Percentiles rank a stretch among this genome's conserved stretches.
Conservation (phyloP, 1,140 invertebrate species). For the Acromyrmex heyeri region DNA sequence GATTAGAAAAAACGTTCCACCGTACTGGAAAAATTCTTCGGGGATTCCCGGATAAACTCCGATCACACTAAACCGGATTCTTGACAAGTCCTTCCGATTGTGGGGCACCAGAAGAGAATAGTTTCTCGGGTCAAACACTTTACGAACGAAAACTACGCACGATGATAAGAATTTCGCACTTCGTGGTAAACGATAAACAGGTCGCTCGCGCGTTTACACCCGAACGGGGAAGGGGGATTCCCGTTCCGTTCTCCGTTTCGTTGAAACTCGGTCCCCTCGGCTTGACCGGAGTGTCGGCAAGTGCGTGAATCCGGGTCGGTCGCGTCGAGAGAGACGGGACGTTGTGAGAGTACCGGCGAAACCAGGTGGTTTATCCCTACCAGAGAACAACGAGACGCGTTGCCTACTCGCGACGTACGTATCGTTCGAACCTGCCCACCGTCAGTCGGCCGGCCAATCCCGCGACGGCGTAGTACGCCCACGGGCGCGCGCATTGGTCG, state of each 20-base stretch:
- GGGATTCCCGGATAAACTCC: background rate
- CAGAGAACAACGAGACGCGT: constrained; percentile 35
- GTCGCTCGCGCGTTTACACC: background rate
- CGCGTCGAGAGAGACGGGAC: constrained; percentile 73
- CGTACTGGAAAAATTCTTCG: background rate
- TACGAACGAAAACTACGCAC: background rate
- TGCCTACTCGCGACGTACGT: constrained; percentile 51
- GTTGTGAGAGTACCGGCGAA: constrained; percentile 74
- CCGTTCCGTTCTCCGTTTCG: constrained; percentile 35
- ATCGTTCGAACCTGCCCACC: constrained; percentile 20
- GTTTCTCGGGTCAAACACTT: constrained; percentile 21
- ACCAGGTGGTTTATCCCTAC: constrained; percentile 81
- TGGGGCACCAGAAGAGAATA: background rate
- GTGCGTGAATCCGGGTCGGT: constrained; percentile 71
- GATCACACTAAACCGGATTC: background rate
- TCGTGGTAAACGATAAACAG: constrained; percentile 41
- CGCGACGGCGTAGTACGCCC: constrained; percentile 75
- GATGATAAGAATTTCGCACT: background rate
- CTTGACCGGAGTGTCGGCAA: constrained; percentile 35
- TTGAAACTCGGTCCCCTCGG: constrained; percentile 16
- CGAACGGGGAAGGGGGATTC: background rate
- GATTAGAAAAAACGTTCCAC: background rate
- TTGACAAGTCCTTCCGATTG: constrained; percentile 19
- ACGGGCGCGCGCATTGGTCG: constrained; percentile 76
- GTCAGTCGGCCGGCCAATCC: constrained; percentile 9